These are phyloP conservation scores for Noctua janthina DNA, from an alignment of 2,888 invertebrate species.

Conservation along the genomic window DNA sequence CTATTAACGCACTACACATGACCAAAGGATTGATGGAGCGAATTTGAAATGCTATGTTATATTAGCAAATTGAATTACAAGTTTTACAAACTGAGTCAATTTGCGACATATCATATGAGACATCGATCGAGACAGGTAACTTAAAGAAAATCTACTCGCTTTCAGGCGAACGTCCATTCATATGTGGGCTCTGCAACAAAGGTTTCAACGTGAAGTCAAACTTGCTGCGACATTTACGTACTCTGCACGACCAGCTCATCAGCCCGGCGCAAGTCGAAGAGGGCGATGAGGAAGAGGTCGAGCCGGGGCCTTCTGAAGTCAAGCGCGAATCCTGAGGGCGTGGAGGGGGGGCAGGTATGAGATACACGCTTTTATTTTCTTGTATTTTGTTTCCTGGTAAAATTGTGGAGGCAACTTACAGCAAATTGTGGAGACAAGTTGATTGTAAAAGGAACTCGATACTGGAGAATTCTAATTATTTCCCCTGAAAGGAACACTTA, in stretches of 20 bases:
- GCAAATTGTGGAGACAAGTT: too few species aligned
- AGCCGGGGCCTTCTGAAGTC: conserved; percentile 75
- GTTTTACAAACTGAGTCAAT: background rate
- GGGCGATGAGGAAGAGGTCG: conserved; percentile 71
- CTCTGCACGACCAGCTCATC: conserved; percentile 93
- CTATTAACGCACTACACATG: background rate
- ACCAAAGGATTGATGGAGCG: background rate
- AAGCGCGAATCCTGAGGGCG: conserved; percentile 87
- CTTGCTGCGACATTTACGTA: conserved; percentile 93
- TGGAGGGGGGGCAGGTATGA: conserved; percentile 85
- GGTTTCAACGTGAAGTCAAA: conserved; percentile 95
- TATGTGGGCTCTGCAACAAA: conserved; percentile 94
- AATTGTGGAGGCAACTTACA: background rate
- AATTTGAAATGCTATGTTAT: background rate
- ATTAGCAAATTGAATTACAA: background rate
- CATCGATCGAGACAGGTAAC: background rate
- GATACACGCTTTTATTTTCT: background rate
- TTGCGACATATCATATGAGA: background rate
- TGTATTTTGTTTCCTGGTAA: background rate
- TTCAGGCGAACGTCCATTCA: conserved; percentile 92
- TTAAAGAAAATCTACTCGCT: background rate
- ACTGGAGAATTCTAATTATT: background rate
- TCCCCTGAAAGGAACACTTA: background rate
- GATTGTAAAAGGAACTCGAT: too few species aligned
- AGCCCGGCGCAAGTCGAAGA: conserved; percentile 78